Percentiles rank a stretch among this genome's conserved stretches.
These are phyloP conservation scores for Pteria penguin DNA, from an alignment of 2,888 invertebrate species.

Conservation along the genomic window DNA sequence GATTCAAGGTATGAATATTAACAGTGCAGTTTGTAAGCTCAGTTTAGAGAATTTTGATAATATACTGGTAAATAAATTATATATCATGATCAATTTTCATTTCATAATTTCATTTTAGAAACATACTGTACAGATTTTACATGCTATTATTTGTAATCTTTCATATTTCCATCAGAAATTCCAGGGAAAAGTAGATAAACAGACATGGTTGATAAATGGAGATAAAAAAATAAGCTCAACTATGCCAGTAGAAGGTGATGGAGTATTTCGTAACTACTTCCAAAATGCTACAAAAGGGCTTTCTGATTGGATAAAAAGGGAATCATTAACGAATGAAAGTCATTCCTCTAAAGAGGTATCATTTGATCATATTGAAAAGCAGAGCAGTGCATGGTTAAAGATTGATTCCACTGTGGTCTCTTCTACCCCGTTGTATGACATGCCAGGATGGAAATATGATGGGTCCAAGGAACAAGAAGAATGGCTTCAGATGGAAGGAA, in stretches of 20 bases:
- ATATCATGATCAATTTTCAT: no score
- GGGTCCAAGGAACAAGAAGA: background rate
- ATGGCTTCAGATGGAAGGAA: background rate
- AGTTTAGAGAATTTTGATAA: no score
- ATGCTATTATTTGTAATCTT: background rate
- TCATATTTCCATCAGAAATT: background rate
- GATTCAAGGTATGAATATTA: background rate
- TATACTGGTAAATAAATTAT: no score
- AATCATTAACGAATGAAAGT: background rate
- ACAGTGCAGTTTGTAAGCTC: no score
- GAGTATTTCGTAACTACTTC: background rate
- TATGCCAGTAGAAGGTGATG: background rate
- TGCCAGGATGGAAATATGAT: constrained; percentile 1
- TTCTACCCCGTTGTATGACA: background rate
- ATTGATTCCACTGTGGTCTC: background rate
- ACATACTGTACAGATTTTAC: constrained; percentile 3
- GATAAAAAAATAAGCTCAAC: constrained; percentile 30
- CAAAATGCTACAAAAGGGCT: background rate
- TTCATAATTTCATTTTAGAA: background rate
- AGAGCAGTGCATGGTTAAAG: constrained; percentile 21
- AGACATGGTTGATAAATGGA: constrained; percentile 29
- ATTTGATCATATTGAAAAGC: constrained; percentile 4
- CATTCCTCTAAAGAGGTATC: background rate
- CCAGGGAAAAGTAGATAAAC: constrained; percentile 8
- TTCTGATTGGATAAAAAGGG: constrained; percentile 1